Evolutionary conservation across 2,113 vertebrate species (phyloP), one percentile per base, ranked within the genome.

Genomic region (Thalassoma bifasciatum): DNA sequence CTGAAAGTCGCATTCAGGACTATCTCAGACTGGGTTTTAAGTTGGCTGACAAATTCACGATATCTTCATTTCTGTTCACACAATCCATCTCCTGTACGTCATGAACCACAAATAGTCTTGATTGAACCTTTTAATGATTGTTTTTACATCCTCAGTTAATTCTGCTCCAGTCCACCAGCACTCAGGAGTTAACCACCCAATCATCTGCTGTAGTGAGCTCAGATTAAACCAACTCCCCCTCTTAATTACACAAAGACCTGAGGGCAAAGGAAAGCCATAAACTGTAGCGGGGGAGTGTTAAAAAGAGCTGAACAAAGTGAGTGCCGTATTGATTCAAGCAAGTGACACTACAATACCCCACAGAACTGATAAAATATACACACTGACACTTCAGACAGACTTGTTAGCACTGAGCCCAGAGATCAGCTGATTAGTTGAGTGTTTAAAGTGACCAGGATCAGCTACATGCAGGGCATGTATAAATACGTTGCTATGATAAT

Each of bases 281-380:
- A 21, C 62, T 72, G 63, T 57, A 59, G 30, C 36, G 21, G n/a
- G 67, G 78, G 69, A 77, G 59, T 77, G 70, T 76, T 88, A 7
- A 77, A 70, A 82, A 57, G 60, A 64, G 86, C 40, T 77, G 77
- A 84, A 86, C 72, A 82, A 75, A 79, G 81, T 74, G 69, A 68
- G 56, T 66, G 77, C 63, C 62, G 71, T 72, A 72, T 72, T 81
- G 56, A 84, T 72, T 56, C 57, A 79, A 77, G 73, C 72, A 83
- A 4, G 42, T 50, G 16, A 59, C 1, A 19, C 21, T 8, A 63
- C 16, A 82, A 70, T 30, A 56, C 56, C 73, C 66, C 8, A 54
- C 7, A 21, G 75, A 44, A 52, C 42, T 66, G 37, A 22, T 26
- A 52, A 62, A 30, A 44, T 1, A 77, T 63, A 64, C 76, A 24